Evolutionary conservation across 2,888 invertebrate genomes (phyloP).

Genomic region (Tetheella fluctuosa): DNA sequence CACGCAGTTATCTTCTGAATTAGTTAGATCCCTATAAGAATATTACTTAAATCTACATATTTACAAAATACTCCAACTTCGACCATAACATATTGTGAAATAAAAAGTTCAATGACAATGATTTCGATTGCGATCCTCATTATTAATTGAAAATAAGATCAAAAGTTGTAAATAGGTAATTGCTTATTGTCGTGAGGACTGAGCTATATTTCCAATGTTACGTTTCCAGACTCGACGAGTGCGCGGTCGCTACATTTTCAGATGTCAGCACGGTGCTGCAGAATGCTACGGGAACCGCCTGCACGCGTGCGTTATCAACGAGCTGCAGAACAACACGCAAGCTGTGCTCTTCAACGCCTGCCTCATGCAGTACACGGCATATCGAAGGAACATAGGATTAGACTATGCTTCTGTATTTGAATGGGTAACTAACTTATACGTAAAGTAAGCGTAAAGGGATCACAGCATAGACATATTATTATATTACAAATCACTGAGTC

Average conservation of each 20-base stretch:
- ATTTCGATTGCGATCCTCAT: too few relatives aligned
- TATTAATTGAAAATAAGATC: too few relatives aligned
- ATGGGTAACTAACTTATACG: slow-evolving; percentile 39
- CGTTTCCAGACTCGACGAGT: slow-evolving; percentile 44
- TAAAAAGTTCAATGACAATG: too few relatives aligned
- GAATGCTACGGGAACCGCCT: slow-evolving; percentile 92
- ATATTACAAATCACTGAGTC: too few relatives aligned
- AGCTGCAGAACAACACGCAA: slow-evolving; percentile 81
- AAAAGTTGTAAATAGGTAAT: too few relatives aligned
- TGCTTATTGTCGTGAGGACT: too few relatives aligned
- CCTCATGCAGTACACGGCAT: slow-evolving; percentile 44
- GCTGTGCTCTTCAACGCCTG: slow-evolving; percentile 85
- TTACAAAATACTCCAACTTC: too few relatives aligned
- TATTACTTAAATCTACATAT: too few relatives aligned
- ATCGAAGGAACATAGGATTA: slow-evolving; percentile 23
- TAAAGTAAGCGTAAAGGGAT: not conserved
- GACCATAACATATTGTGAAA: too few relatives aligned
- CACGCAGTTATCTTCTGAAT: too few relatives aligned
- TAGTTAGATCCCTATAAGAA: too few relatives aligned
- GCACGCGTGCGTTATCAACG: slow-evolving; percentile 89
- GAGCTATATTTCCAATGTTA: too few relatives aligned
- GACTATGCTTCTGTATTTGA: slow-evolving; percentile 31
- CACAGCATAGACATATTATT: not conserved
- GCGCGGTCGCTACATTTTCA: slow-evolving; percentile 68
- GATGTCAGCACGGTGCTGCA: slow-evolving; percentile 89